Evolutionary conservation across 1,140 invertebrate species (phyloP), one percentile per base, ranked within the genome.

Genomic region (Cotesia vestalis): DNA sequence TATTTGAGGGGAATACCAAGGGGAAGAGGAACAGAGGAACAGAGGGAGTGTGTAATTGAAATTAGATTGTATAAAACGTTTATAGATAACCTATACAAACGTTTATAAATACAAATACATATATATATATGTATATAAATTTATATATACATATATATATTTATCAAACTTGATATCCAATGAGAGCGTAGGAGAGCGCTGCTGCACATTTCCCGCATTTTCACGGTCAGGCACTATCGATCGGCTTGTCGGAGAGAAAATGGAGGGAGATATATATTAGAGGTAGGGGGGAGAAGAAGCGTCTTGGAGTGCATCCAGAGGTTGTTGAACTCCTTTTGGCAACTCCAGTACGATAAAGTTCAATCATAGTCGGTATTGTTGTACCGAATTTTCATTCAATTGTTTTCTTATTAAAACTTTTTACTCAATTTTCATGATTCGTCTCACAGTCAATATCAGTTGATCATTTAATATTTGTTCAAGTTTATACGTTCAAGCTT

Each of bases 201-300:
- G 75, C 79, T 81, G 81, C 83, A 81, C 80, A 83, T 82, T 84
- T 80, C 79, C 82, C 81, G 81, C 80, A 79, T 85, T 86, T 86
- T 86, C 85, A 87, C 85, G 85, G 85, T 86, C 85, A 87, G 85
- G 85, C 84, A 82, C 79, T 87, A 87, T 86, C 85, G 85, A 86
- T 87, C 85, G 81, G 79, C 59, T 20, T 17, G 53, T 53, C 27
- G 46, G 17, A 75, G 77, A 78, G 78, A 78, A 81, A 38, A 46
- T 74, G 69, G 79, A 74, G 78, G 79, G 71, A 52, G 38, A 51
- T 52, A 53, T 52, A 53, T 17, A 66, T 57, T 53, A n/a, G 27
- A 51, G 52, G 60, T 71, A 72, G 75, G 69, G 73, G 72, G 71
- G 71, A 64, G 61, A 73, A 73, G 72, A 73, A 78, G 83, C 83